phyloP scores from a whole-genome alignment of 2,113 vertebrate genomes.

The Cyanoderma ruficeps region DNA sequence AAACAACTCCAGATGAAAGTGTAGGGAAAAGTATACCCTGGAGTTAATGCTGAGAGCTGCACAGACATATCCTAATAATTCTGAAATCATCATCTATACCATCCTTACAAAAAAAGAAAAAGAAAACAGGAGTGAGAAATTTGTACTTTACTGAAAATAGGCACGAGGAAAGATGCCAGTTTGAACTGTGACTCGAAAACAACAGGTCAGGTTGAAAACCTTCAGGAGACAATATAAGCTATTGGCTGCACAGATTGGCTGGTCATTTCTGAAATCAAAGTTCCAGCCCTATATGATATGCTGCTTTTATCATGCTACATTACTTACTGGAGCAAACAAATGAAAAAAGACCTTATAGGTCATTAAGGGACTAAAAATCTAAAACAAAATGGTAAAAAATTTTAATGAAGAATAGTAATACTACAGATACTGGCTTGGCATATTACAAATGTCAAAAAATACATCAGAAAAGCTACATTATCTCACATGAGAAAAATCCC shows the following conservation, averaged over 20 bases:
- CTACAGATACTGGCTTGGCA: neutral
- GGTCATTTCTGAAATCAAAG: neutral
- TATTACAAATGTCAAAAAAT: neutral
- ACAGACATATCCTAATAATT: neutral
- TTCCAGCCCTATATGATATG: neutral
- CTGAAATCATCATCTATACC: neutral
- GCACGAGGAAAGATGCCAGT: rapidly evolving
- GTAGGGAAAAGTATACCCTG: neutral
- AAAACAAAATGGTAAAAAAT: neutral
- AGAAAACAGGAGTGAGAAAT: neutral
- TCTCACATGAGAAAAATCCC: neutral
- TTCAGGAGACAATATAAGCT: neutral
- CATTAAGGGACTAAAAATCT: neutral
- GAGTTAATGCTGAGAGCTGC: neutral
- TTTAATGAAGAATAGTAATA: neutral
- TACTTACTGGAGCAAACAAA: neutral
- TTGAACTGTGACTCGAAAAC: neutral
- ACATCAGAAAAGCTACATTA: neutral
- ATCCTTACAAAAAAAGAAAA: neutral
- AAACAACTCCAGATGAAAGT: neutral
- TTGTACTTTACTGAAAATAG: neutral
- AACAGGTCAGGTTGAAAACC: neutral
- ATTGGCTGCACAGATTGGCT: neutral
- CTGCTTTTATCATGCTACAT: neutral
- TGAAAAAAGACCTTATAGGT: neutral